Evolutionary conservation across 2,113 vertebrate species (phyloP).

Genomic region (Eclectus roratus): DNA sequence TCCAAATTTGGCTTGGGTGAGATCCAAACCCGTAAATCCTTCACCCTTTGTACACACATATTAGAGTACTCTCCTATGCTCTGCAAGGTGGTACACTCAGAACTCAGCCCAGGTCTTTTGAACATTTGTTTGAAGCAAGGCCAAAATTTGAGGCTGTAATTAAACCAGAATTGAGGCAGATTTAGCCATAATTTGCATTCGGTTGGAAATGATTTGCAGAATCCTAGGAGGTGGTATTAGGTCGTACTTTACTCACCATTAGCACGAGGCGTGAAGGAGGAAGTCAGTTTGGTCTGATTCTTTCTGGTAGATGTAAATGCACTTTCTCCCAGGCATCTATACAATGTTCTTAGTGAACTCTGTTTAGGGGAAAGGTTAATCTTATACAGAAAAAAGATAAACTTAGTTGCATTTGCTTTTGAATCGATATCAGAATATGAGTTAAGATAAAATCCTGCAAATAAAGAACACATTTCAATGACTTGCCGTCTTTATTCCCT

Average conservation of each 20-base stretch:
- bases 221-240: background rate
- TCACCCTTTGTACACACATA: background rate
- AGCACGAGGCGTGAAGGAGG: background rate
- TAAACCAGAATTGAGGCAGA: background rate
- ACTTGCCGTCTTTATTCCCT: background rate
- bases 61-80: background rate
- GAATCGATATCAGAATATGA: background rate
- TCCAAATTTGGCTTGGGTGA: background rate
- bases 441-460: background rate
- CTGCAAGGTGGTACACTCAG: background rate
- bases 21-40: background rate
- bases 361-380: background rate
- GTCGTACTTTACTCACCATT: background rate
- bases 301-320: background rate
- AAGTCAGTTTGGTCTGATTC: background rate
- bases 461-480: background rate
- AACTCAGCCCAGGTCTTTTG: background rate
- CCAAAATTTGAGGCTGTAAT: background rate
- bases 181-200: background rate
- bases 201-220: background rate
- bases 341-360: background rate
- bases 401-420: background rate
- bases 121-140: slow-evolving; percentile 4
- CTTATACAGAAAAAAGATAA: background rate
- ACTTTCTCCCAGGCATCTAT: background rate